A percentile compares a stretch with the other conserved stretches of the same genome.
phyloP scores from a whole-genome alignment of 2,888 invertebrate genomes.

The Branchipolynoe longqiensis region DNA sequence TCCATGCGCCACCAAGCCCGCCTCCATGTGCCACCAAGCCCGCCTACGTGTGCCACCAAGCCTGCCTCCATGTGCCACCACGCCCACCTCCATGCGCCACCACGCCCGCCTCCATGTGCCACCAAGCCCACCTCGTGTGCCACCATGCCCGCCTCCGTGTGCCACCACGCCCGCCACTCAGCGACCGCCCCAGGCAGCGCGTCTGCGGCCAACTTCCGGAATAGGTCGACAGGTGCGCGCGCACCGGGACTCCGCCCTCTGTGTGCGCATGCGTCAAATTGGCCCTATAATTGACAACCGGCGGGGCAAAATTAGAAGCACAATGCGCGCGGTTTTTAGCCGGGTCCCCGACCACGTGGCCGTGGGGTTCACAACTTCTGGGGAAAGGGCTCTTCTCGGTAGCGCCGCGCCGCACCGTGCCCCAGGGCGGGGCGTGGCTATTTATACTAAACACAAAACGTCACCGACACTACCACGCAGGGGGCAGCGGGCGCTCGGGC shows the following conservation, averaged over 20 bases:
- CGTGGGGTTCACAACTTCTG: conserved; percentile 38
- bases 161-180: no score
- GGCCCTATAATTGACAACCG: conserved; percentile 57
- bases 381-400: not conserved
- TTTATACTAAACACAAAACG: conserved; percentile 54
- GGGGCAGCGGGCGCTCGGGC: not conserved
- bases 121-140: no score
- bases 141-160: no score
- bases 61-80: no score
- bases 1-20: no score
- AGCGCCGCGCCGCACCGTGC: conserved; percentile 12
- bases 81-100: no score
- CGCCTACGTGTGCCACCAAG: no score
- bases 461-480: conserved; percentile 36
- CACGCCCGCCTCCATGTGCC: no score
- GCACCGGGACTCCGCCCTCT: conserved; percentile 48
- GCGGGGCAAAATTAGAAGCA: conserved; percentile 41
- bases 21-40: no score
- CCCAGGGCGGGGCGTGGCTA: conserved; percentile 48
- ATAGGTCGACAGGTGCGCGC: conserved; percentile 48
- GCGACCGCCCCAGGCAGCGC: not conserved
- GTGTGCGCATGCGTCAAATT: conserved; percentile 50
- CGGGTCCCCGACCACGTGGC: conserved; percentile 25
- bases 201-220: conserved; percentile 27
- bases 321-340: conserved; percentile 14